Evolutionary conservation across 2,113 vertebrate genomes (phyloP), one percentile per base, ranked within the genome.

Genomic region (Pithys albifrons): DNA sequence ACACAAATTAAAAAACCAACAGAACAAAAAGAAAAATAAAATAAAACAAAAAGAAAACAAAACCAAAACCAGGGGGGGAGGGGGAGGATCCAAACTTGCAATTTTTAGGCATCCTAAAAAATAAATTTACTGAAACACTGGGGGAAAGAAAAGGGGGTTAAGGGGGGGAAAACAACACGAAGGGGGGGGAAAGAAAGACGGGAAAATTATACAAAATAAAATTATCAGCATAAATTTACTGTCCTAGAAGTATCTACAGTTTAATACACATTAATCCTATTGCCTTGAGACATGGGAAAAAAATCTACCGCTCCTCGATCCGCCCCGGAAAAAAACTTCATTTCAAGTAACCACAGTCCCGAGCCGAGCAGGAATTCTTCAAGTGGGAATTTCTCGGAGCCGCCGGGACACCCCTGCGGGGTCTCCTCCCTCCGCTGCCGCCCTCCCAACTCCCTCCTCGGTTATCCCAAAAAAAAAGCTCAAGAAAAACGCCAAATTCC

Each of bases 211-310:
- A 98, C 98, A 98, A 98, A 98, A 98, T 98, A 98, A 98, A 98
- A 98, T 98, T 98, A 98, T 98, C 98, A 96, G 98, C 98, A 98
- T 98, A 97, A 98, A 98, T 98, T 98, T 98, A 98, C 98, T 98
- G 98, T 98, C 97, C 98, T 98, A 98, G 97, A 97, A 98, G 97
- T 98, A 98, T 98, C 98, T 98, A 98, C 98, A 98, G 98, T 98
- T 98, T 98, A 98, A 98, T 98, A 98, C 97, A 98, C 98, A 98
- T 98, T 98, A 97, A 98, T 98, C 98, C 98, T 98, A 98, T 98
- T 98, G 98, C 98, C 98, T 98, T 98, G 97, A 98, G 98, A 98
- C 98, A 97, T 97, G 98, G 97, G 97, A 35, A 81, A 67, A 97
- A 97, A 98, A 97, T 97, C 98, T 98, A 98, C 97, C 96, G 97